Conservation (phyloP, 2,113 vertebrate genomes). For the Talpa occidentalis region DNA sequence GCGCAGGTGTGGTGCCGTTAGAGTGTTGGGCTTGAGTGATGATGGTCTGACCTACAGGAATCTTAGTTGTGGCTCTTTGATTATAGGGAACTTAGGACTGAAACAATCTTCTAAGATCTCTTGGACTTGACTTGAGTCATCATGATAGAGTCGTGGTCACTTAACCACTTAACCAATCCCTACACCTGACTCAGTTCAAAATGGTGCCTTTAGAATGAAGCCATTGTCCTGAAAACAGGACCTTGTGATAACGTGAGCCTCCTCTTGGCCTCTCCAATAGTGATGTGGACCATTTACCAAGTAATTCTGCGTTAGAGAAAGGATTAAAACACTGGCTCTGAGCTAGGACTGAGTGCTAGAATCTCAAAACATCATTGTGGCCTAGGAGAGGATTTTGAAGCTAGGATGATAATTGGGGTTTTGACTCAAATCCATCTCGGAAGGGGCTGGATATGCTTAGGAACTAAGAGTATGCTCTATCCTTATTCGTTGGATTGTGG, state of each 20-base stretch:
- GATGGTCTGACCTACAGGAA: too few relatives aligned
- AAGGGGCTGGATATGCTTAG: background rate
- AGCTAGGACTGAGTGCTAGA: background rate
- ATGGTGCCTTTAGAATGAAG: background rate
- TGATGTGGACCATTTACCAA: background rate
- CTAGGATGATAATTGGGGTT: background rate
- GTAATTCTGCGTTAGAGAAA: background rate
- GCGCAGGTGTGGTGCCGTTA: too few relatives aligned
- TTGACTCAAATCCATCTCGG: background rate
- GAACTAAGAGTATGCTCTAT: background rate
- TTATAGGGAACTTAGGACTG: background rate
- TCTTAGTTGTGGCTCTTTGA: background rate
- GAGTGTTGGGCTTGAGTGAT: background rate
- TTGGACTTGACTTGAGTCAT: background rate
- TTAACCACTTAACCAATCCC: background rate
- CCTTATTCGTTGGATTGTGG: background rate
- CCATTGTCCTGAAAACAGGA: background rate
- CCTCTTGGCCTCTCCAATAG: background rate
- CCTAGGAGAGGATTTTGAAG: background rate
- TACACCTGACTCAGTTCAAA: background rate
- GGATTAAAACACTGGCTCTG: background rate
- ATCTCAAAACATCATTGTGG: background rate
- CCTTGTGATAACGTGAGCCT: background rate
- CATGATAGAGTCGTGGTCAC: background rate
- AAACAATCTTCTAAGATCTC: background rate